These are phyloP conservation scores for Hymenopus coronatus DNA, from an alignment of 2,888 invertebrate species.

Conservation along the genomic window DNA sequence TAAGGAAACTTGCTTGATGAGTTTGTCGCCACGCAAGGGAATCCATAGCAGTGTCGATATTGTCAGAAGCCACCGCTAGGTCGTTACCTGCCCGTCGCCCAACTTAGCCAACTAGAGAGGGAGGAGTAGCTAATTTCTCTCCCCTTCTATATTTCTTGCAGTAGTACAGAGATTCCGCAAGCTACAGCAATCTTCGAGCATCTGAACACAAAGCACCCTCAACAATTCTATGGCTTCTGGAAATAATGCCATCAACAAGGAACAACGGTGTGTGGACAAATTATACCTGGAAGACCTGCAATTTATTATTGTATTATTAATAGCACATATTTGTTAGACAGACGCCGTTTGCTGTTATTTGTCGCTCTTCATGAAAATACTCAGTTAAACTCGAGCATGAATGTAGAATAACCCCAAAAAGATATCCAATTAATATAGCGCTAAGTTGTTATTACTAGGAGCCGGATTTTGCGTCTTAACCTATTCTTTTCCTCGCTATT, in stretches of 20 bases:
- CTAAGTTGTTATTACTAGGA: too few relatives aligned
- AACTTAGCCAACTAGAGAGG: background rate
- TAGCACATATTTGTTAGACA: too few relatives aligned
- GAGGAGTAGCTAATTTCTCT: background rate
- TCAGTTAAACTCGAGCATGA: too few relatives aligned
- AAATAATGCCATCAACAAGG: background rate
- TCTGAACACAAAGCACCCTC: background rate
- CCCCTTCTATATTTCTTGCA: background rate
- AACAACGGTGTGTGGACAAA: background rate
- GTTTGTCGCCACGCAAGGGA: background rate
- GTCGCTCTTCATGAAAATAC: too few relatives aligned
- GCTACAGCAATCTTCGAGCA: background rate
- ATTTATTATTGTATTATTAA: too few relatives aligned
- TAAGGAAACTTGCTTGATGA: slow-evolving; percentile 17
- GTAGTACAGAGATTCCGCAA: background rate
- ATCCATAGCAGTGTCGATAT: background rate
- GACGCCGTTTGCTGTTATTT: too few relatives aligned
- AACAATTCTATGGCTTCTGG: background rate
- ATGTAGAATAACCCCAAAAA: too few relatives aligned
- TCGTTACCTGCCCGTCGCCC: slow-evolving; percentile 4
- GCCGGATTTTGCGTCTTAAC: too few relatives aligned
- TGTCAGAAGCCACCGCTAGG: background rate
- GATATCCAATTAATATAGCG: too few relatives aligned
- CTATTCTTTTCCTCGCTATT: too few relatives aligned
- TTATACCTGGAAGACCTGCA: too few relatives aligned